These are phyloP conservation scores for Drosophila mojavensis DNA, from an alignment of 1,140 invertebrate genomes.

Conservation along the genomic window DNA sequence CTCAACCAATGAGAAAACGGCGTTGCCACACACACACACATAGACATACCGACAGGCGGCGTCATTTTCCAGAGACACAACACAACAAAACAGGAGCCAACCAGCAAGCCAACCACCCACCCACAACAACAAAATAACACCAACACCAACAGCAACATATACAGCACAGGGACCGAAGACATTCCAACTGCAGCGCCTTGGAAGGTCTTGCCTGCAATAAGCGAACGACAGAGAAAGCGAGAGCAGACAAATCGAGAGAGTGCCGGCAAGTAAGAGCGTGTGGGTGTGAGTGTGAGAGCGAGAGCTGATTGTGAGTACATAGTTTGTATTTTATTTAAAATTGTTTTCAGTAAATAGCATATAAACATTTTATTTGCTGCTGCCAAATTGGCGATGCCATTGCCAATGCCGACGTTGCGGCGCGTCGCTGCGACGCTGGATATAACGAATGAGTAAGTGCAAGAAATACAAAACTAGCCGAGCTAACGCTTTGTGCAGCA, in stretches of 20 bases:
- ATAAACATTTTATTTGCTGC: conserved; percentile 83
- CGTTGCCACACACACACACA: conserved; percentile 43
- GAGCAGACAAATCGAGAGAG: conserved; percentile 13
- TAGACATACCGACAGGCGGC: conserved; percentile 52
- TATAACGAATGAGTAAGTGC: conserved; percentile 55
- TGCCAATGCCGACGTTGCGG: conserved; percentile 3
- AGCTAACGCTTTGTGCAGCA: conserved; percentile 42
- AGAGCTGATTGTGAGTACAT: conserved; percentile 18
- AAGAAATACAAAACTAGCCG: conserved; percentile 50
- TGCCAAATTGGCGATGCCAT: conserved; percentile 57
- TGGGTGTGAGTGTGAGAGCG: conserved; percentile 25
- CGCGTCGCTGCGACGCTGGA: conserved; percentile 12
- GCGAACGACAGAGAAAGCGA: conserved; percentile 12
- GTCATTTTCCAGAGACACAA: conserved; percentile 81
- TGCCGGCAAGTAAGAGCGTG: conserved; percentile 7
- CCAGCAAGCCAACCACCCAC: conserved; percentile 69
- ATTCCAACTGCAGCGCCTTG: conserved; percentile 78
- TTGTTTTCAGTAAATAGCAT: conserved; percentile 82
- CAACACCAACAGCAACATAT: conserved; percentile 11
- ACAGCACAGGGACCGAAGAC: conserved; percentile 65
- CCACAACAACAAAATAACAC: conserved; percentile 52
- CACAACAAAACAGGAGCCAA: conserved; percentile 82
- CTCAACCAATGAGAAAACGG: conserved; percentile 67
- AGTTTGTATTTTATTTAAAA: conserved; percentile 81
- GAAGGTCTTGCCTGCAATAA: conserved; percentile 55